Base-by-base conservation (phyloP, 2,797 vertebrate genomes). In the Staurois parvus region DNA sequence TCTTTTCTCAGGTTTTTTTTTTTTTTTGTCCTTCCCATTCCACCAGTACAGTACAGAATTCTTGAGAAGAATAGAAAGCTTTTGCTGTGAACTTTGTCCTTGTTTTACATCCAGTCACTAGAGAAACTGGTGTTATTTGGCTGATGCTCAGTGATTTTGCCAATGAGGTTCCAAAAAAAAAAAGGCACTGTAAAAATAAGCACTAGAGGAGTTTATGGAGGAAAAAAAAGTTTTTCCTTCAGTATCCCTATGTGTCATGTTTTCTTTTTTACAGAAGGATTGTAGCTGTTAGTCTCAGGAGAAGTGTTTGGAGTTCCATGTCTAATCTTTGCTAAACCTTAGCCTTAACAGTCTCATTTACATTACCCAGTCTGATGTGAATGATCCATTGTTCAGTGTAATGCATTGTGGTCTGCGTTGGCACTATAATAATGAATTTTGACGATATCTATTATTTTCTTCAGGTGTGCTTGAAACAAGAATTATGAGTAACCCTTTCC, bases 401-500 rank as follows among this genome's bases (percentile, higher is more conserved):
- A 52, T 52, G 17, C 12, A 4, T 17, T 52, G 48, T 52, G 15
- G 48, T 52, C 17, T 52, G 42, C 15, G 42, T 21, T 19, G 48
- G 15, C 15, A 56, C 19, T 11, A 56, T 56, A 4, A 32, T 59
- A n/a, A 32, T 32, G 15, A 17, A 13, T 24, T 62, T 19, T 77
- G 32, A 76, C 24, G 7, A 77, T 19, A 13, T 5, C 13, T 13
- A 13, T 77, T 12, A 24, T n/a, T 77, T 69, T 79, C 88, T 79
- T 66, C 64, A 92, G 88, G 75, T 79, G 85, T 68, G 30, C 52
- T 3, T 79, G 26, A 68, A 56, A 78, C 80, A 86, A 62, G 83
- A 83, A 89, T 87, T 87, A 95, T 94, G 94, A 96, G 87, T 75
- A 98, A 97, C 88, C 97, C 97, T 21, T 99, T 97, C 30, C 86